Conservation (phyloP, 2,888 invertebrate genomes). For the Portevinia maculata region DNA sequence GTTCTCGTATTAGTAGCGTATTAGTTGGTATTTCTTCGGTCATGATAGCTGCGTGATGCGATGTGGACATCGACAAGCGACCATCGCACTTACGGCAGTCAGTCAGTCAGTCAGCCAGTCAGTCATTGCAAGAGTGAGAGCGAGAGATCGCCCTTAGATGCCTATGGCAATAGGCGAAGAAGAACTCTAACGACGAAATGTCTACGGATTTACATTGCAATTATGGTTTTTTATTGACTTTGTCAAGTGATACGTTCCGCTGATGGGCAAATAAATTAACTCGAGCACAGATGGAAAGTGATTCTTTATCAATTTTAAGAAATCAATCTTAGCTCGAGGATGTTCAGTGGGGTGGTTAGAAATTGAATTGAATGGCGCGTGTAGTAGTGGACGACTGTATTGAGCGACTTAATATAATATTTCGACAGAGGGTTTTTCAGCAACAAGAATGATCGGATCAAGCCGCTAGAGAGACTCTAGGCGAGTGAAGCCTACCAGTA, state of each 20-base stretch:
- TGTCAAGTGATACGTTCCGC: conserved; percentile 75
- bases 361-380: background rate
- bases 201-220: conserved; percentile 77
- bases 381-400: no score
- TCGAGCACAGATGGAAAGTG: conserved; percentile 73
- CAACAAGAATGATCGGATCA: no score
- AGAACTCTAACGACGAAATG: conserved; percentile 62
- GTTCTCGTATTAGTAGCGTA: conserved; percentile 51
- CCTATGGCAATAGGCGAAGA: conserved; percentile 3
- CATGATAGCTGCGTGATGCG: conserved; percentile 70
- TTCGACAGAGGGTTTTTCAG: no score
- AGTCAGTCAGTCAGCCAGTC: conserved; percentile 24
- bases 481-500: no score
- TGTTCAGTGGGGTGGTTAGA: conserved; percentile 36
- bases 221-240: conserved; percentile 77
- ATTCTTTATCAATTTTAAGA: conserved; percentile 71
- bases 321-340: conserved; percentile 55
- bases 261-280: conserved; percentile 75
- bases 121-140: conserved; percentile 25
- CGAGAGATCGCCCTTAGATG: conserved; percentile 53
- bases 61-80: conserved; percentile 63
- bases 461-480: no score
- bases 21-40: conserved; percentile 69
- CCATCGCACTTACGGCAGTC: conserved; percentile 61
- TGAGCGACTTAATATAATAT: no score